Conservation (phyloP, 2,888 invertebrate species). For the Lobophora halterata region DNA sequence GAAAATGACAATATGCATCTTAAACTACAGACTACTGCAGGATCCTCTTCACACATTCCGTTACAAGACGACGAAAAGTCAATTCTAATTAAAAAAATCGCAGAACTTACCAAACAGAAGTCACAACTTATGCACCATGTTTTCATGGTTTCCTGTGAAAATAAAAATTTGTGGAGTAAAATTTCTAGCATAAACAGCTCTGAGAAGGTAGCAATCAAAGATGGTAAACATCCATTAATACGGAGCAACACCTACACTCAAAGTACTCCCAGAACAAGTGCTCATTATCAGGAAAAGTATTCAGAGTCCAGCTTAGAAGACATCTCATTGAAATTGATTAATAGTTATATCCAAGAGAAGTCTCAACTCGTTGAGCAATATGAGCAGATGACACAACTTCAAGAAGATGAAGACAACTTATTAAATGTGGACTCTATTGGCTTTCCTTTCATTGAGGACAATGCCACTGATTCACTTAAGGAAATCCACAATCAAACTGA, state of each 20-base stretch:
- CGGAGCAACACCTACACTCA: conserved; percentile 85
- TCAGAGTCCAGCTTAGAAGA: conserved; percentile 87
- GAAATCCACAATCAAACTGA: conserved; percentile 84
- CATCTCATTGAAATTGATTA: conserved; percentile 86
- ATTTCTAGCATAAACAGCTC: conserved; percentile 77
- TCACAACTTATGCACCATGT: conserved; percentile 88
- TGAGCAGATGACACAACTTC: conserved; percentile 84
- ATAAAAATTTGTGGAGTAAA: conserved; percentile 89
- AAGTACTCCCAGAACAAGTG: conserved; percentile 82
- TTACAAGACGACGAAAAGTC: conserved; percentile 71
- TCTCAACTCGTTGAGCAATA: conserved; percentile 85
- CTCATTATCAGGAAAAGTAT: conserved; percentile 77
- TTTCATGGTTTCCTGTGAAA: conserved; percentile 90
- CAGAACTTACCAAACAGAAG: conserved; percentile 87
- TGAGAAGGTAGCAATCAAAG: conserved; percentile 49
- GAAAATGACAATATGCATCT: conserved; percentile 89
- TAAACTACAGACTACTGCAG: conserved; percentile 57
- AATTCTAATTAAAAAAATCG: conserved; percentile 82
- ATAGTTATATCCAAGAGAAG: conserved; percentile 85
- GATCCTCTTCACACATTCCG: conserved; percentile 48
- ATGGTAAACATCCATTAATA: conserved; percentile 57
- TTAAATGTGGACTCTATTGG: conserved; percentile 83
- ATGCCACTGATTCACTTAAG: conserved; percentile 81
- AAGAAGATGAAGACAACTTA: conserved; percentile 72
- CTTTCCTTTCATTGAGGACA: conserved; percentile 82